Conservation (phyloP, 2,888 invertebrate species). For the Steromphala cineraria region DNA sequence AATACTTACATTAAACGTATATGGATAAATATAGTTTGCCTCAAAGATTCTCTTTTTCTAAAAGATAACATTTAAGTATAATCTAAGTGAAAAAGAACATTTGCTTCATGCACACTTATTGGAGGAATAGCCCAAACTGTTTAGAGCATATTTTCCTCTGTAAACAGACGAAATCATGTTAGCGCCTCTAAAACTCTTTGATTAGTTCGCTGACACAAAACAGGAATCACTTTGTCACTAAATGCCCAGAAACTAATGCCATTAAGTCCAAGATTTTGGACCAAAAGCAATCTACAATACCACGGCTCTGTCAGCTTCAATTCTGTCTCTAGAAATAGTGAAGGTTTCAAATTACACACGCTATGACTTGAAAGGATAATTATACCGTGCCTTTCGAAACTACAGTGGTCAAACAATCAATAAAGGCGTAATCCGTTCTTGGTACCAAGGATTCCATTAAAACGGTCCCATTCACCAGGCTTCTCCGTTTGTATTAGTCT, state of each 20-base stretch:
- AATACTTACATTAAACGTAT: too few relatives aligned
- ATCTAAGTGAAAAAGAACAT: too few relatives aligned
- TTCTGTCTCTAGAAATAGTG: neutral
- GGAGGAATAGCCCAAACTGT: too few relatives aligned
- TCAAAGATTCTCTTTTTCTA: too few relatives aligned
- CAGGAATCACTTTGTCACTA: neutral
- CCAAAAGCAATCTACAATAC: neutral
- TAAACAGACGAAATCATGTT: neutral
- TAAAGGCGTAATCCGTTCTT: neutral
- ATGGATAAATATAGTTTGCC: too few relatives aligned
- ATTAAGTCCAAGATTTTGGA: neutral
- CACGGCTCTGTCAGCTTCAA: neutral
- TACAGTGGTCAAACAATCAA: neutral
- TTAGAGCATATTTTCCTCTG: neutral
- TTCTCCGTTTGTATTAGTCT: neutral
- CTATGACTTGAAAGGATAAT: neutral
- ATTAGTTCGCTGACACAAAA: neutral
- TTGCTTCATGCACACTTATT: too few relatives aligned
- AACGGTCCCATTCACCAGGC: neutral
- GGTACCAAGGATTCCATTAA: neutral
- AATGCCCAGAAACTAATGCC: neutral
- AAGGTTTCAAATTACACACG: neutral
- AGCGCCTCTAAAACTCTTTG: neutral
- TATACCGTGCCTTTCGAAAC: neutral
- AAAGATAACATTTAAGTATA: too few relatives aligned